Percentiles rank a stretch among this genome's conserved stretches.
phyloP scores from a whole-genome alignment of 2,797 vertebrate species.

The Pseudomugil tenellus region DNA sequence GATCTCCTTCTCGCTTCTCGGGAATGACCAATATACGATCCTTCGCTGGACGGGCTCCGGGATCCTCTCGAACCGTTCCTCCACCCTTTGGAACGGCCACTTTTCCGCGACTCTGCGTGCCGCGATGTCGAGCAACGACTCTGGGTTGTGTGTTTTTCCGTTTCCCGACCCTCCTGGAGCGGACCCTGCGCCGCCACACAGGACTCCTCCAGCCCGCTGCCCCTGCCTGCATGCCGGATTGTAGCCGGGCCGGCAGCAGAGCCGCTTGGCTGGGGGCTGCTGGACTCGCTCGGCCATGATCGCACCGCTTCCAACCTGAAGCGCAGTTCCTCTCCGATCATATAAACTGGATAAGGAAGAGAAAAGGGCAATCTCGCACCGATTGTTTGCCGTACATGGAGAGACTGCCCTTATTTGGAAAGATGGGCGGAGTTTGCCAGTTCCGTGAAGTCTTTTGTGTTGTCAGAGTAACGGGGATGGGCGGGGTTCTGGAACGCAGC shows the following conservation, averaged over 20 bases:
- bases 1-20: conserved; percentile 96
- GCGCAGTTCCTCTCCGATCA: conserved; percentile 94
- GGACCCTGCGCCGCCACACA: conserved; percentile 85
- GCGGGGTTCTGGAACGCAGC: conserved; percentile 73
- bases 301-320: conserved; percentile 95
- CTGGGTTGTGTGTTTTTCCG: conserved; percentile 91
- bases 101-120: conserved; percentile 96
- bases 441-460: conserved; percentile 83
- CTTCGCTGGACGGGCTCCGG: conserved; percentile 96
- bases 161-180: conserved; percentile 85
- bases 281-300: conserved; percentile 99
- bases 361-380: conserved; percentile 83
- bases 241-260: conserved; percentile 97
- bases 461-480: conserved; percentile 78
- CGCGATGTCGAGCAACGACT: conserved; percentile 95
- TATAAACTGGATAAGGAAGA: conserved; percentile 93
- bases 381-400: conserved; percentile 88
- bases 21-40: conserved; percentile 99
- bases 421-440: conserved; percentile 67
- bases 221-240: conserved; percentile 91
- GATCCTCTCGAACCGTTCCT: conserved; percentile 97
- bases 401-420: conserved; percentile 81
- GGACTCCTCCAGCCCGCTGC: conserved; percentile 88
- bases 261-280: conserved; percentile 97
- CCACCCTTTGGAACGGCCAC: conserved; percentile 98